These are phyloP conservation scores for Thalpophila matura DNA, from an alignment of 2,888 invertebrate species.

Conservation along the genomic window DNA sequence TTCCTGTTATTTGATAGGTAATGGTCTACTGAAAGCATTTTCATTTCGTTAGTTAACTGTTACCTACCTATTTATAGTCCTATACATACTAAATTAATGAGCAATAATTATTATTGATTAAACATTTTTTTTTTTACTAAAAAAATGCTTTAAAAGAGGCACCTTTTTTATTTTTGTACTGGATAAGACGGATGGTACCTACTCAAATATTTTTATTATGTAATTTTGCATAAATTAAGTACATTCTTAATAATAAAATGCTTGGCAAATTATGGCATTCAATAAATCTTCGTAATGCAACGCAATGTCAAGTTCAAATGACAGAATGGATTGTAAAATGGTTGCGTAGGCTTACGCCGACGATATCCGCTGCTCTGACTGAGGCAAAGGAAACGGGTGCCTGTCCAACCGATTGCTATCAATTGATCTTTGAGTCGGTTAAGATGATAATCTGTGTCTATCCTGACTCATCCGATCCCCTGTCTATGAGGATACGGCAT, in stretches of 20 bases:
- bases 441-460: conserved; percentile 53
- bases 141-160: no score
- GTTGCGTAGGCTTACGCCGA: conserved; percentile 61
- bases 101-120: no score
- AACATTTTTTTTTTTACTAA: no score
- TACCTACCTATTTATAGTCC: no score
- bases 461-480: conserved; percentile 55
- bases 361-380: conserved; percentile 60
- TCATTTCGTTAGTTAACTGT: conserved; percentile 1
- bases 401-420: conserved; percentile 60
- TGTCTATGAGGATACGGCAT: conserved; percentile 39
- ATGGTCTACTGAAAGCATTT: conserved; percentile 1
- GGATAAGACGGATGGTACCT: no score
- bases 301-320: conserved; percentile 59
- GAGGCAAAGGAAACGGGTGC: conserved; percentile 58
- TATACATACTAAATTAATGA: no score
- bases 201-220: no score
- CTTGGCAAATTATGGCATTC: conserved; percentile 3
- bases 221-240: not conserved
- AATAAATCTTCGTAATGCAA: conserved; percentile 42
- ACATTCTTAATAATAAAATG: not conserved
- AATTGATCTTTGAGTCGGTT: conserved; percentile 64
- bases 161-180: no score
- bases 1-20: conserved; percentile 15
- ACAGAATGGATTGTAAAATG: conserved; percentile 44